phyloP scores from a whole-genome alignment of 2,113 vertebrate species.

The Vulpes vulpes region DNA sequence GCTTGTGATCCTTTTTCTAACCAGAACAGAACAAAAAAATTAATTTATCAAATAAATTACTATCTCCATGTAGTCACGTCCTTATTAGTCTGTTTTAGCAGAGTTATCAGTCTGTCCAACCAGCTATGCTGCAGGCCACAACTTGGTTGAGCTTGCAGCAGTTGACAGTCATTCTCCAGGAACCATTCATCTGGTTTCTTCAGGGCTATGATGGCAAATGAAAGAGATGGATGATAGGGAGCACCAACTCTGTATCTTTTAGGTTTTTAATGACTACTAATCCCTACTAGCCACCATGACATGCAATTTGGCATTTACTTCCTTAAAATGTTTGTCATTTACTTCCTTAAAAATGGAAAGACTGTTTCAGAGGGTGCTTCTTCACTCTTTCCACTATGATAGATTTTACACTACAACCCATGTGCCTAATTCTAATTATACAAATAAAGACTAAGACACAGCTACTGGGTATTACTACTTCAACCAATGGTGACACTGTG shows the following conservation, averaged over 20 bases:
- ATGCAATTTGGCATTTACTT: background rate
- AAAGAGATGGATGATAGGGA: background rate
- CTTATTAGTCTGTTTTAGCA: background rate
- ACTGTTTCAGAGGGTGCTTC: background rate
- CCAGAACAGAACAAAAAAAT: background rate
- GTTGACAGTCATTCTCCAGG: background rate
- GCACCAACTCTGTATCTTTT: background rate
- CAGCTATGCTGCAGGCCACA: background rate
- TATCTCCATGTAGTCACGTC: background rate
- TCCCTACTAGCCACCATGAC: background rate
- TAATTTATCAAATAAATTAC: background rate
- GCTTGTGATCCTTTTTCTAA: background rate
- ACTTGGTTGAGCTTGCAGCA: background rate
- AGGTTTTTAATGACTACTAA: background rate
- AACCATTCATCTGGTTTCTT: background rate
- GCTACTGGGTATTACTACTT: background rate
- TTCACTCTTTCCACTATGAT: background rate
- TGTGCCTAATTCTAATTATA: background rate
- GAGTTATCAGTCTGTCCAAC: background rate
- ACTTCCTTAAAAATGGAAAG: background rate
- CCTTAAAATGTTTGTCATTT: background rate
- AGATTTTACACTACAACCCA: background rate
- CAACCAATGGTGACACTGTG: background rate
- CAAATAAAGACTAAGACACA: background rate
- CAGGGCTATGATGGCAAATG: background rate